Evolutionary conservation across 2,113 vertebrate genomes (phyloP), one percentile per base, ranked within the genome.

Genomic region (Festucalex cinctus): DNA sequence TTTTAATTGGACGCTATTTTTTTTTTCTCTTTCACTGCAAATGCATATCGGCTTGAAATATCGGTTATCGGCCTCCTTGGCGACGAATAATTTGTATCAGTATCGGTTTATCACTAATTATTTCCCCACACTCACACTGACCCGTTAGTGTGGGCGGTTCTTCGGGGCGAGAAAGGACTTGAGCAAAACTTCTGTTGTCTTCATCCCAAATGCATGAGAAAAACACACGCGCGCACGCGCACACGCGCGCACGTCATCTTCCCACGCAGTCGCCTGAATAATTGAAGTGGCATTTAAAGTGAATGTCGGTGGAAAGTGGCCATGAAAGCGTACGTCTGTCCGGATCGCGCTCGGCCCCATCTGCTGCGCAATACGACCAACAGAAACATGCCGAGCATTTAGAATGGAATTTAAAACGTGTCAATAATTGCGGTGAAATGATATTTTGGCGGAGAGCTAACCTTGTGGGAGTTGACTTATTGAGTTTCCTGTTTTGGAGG

Each of bases 201-300:
- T 51, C 66, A 63, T 77, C 59, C 60, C 64, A 65, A 67, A 79
- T 64, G 63, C 26, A 66, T 58, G 13, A 57, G 13, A 8, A 54
- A 22, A 54, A 26, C 22, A 71, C 63, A 60, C 63, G 65, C 22
- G 9, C 56, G 41, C 43, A 63, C 60, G 56, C 36, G 68, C 28
- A 32, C 28, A n/a, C 71, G 13, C 49, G n/a, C 2, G 6, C 14
- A 20, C 14, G 1, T 17, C 44, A 63, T 41, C 41, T 43, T 64
- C 35, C 35, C 71, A 60, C 39, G 6, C 57, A 54, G 10, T 1
- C 17, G 37, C 24, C 63, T 78, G 46, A 70, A 73, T 69, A 70
- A 83, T 70, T 70, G 26, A 74, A 66, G 1, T 51, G 20, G 62
- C 58, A 64, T 70, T 83, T 68, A 66, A 71, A 68, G 36, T 16